These are phyloP conservation scores for Caenorhabditis imperialis DNA, from an alignment of 2,888 invertebrate species.

Conservation along the genomic window DNA sequence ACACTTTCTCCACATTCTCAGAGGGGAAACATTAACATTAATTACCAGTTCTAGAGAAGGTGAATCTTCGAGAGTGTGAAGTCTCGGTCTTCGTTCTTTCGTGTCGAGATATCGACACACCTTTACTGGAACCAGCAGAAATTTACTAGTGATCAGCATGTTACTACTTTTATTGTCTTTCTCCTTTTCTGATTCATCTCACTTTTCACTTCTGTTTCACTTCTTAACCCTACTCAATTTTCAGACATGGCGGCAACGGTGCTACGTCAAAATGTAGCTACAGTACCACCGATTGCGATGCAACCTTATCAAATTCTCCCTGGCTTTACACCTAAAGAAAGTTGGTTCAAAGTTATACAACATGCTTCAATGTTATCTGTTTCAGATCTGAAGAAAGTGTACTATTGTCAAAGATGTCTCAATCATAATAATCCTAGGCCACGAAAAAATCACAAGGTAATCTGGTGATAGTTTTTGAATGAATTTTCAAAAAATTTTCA, in stretches of 20 bases:
- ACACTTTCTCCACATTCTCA: conserved; percentile 24
- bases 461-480: not conserved
- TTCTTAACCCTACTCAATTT: conserved; percentile 10
- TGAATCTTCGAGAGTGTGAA: conserved; percentile 52
- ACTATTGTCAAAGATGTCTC: conserved; percentile 76
- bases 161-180: conserved; percentile 32
- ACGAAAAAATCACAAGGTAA: conserved; percentile 75
- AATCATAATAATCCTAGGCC: conserved; percentile 72
- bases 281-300: conserved; percentile 2
- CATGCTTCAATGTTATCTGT: not conserved
- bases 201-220: conserved; percentile 17
- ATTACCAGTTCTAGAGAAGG: conserved; percentile 39
- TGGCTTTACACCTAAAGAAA: conserved; percentile 10
- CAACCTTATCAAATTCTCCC: conserved; percentile 1
- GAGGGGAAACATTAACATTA: conserved; percentile 49
- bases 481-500: conserved; percentile 11
- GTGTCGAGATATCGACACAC: conserved; percentile 50
- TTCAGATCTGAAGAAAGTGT: conserved; percentile 69
- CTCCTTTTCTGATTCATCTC: not conserved
- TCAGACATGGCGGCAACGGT: conserved; percentile 38
- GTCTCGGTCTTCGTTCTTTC: conserved; percentile 34
- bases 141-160: conserved; percentile 45
- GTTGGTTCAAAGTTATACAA: not conserved
- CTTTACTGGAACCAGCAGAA: conserved; percentile 51
- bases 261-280: conserved; percentile 20